phyloP scores from a whole-genome alignment of 2,888 invertebrate species.

The Heliconius ethilla region DNA sequence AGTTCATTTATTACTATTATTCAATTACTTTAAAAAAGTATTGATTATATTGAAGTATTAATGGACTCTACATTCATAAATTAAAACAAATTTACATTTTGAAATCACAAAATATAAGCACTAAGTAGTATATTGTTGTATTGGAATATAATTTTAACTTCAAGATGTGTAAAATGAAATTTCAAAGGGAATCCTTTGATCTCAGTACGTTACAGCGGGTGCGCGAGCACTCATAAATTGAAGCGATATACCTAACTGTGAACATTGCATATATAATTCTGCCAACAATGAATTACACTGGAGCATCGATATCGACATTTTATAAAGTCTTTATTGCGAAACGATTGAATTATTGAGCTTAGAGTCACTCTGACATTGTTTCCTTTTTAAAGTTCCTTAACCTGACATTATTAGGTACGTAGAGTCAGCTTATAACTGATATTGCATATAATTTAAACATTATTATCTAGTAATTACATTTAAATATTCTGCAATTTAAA shows the following conservation, averaged over 20 bases:
- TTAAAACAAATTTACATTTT: not conserved
- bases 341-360: conserved; percentile 47
- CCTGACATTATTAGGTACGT: not conserved
- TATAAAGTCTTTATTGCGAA: conserved; percentile 48
- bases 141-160: conserved; percentile 46
- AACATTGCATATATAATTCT: conserved; percentile 57
- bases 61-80: not conserved
- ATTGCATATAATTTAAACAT: not conserved
- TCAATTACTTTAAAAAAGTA: too few species aligned
- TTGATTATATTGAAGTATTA: not conserved
- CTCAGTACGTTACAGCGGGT: conserved; percentile 54
- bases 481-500: not conserved
- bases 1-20: too few species aligned
- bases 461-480: not conserved
- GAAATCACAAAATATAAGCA: conserved; percentile 5
- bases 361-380: conserved; percentile 38
- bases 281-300: conserved; percentile 53
- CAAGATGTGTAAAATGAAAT: conserved; percentile 46
- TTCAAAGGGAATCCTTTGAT: conserved; percentile 59
- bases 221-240: conserved; percentile 56
- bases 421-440: not conserved
- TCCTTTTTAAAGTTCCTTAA: conserved; percentile 15
- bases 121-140: conserved; percentile 1
- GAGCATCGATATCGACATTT: conserved; percentile 52
- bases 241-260: conserved; percentile 59